These are phyloP conservation scores for Caenorhabditis japonica DNA, from an alignment of 2,888 invertebrate genomes.

Conservation along the genomic window DNA sequence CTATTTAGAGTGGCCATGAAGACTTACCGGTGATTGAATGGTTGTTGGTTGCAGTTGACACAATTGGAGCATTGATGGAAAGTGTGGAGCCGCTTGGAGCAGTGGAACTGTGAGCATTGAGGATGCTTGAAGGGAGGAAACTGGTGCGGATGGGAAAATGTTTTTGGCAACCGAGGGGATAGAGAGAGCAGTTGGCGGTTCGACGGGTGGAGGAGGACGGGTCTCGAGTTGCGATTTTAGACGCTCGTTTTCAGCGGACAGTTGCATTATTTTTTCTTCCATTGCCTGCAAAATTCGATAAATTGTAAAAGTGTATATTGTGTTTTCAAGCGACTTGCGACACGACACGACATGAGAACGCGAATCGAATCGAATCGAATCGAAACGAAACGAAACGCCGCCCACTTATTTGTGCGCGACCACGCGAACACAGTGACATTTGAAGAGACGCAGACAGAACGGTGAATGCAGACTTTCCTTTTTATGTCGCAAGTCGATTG, in stretches of 20 bases:
- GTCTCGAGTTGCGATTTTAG: slow-evolving; percentile 87
- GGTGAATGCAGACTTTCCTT: too few species aligned
- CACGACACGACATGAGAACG: too few species aligned
- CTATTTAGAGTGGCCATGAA: neutral
- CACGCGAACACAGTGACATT: too few species aligned
- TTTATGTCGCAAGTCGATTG: too few species aligned
- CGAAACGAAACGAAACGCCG: too few species aligned
- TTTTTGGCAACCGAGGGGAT: slow-evolving; percentile 31
- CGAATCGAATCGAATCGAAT: too few species aligned
- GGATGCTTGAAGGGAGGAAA: slow-evolving; percentile 27
- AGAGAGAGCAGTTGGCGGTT: slow-evolving; percentile 18
- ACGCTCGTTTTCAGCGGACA: slow-evolving; percentile 94
- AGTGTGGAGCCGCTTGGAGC: slow-evolving; percentile 40
- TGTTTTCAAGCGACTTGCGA: too few species aligned
- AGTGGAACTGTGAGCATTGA: slow-evolving; percentile 45
- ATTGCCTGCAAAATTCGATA: too few species aligned
- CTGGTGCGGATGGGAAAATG: slow-evolving; percentile 32
- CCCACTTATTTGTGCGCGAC: too few species aligned
- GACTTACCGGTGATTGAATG: slow-evolving; percentile 41
- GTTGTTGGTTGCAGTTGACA: slow-evolving; percentile 56
- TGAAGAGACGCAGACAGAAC: too few species aligned
- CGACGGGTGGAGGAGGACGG: slow-evolving; percentile 12
- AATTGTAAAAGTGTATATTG: too few species aligned
- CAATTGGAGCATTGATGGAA: slow-evolving; percentile 57
- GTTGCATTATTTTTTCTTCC: slow-evolving; percentile 91